Conservation (phyloP, 2,888 invertebrate genomes). For the Tetragonula carbonaria region DNA sequence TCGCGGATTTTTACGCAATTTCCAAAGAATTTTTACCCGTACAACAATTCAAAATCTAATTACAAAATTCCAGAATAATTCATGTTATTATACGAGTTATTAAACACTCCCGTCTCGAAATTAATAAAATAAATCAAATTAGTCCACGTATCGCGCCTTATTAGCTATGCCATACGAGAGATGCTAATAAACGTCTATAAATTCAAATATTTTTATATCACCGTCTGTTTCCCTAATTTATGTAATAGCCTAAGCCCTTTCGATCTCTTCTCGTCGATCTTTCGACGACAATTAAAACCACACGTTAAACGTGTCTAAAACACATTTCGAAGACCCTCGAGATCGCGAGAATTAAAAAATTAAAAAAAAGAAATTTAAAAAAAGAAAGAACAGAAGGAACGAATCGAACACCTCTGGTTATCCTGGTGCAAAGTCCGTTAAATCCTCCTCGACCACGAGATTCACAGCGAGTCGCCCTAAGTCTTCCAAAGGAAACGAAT, state of each 20-base stretch:
- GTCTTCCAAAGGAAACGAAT: slow-evolving; percentile 44
- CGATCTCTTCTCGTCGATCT: not conserved
- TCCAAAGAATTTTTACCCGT: too few relatives aligned
- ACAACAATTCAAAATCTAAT: not conserved
- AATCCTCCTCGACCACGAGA: slow-evolving; percentile 38
- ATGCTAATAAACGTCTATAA: not conserved
- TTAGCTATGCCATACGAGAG: not conserved
- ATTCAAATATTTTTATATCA: not conserved
- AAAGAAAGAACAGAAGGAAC: not conserved
- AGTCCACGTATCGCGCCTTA: not conserved
- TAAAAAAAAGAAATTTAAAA: not conserved
- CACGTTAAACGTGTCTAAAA: not conserved
- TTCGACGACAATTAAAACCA: not conserved
- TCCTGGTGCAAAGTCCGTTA: slow-evolving; percentile 33
- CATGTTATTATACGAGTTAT: too few relatives aligned
- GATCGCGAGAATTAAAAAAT: not conserved
- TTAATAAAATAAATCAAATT: not conserved
- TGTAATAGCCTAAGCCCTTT: not conserved
- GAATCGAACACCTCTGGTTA: not conserved
- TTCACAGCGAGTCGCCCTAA: slow-evolving; percentile 24
- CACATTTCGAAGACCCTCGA: not conserved
- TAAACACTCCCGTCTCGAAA: not conserved
- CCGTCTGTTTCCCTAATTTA: not conserved
- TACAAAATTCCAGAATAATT: not conserved
- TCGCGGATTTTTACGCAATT: too few relatives aligned